These are phyloP conservation scores for Tamandua tetradactyla DNA, from an alignment of 2,797 vertebrate species.

Conservation along the genomic window DNA sequence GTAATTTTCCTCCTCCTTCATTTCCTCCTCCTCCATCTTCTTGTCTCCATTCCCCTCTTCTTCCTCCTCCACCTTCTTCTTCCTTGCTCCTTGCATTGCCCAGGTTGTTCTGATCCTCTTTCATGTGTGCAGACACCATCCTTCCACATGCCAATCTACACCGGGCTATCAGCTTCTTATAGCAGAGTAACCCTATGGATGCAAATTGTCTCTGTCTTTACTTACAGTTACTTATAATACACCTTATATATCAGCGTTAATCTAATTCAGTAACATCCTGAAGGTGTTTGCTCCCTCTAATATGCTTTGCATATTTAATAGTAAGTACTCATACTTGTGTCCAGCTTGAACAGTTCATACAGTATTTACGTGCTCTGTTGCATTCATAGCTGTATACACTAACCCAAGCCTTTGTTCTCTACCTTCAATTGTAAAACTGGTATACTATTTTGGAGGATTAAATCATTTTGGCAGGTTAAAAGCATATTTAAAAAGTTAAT, in stretches of 20 bases:
- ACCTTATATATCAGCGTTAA: neutral
- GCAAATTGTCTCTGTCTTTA: neutral
- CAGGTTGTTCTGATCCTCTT: neutral
- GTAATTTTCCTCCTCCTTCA: fast-evolving
- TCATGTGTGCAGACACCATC: neutral
- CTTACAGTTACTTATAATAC: neutral
- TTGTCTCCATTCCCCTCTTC: neutral
- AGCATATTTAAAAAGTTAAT: conserved; percentile 54
- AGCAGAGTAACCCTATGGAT: neutral
- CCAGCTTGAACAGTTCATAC: neutral
- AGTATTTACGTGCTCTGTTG: conserved; percentile 8
- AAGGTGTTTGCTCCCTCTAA: conserved; percentile 7
- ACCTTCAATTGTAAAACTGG: neutral
- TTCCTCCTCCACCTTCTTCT: neutral
- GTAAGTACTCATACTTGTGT: neutral
- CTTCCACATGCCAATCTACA: neutral
- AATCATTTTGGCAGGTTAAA: conserved; percentile 29
- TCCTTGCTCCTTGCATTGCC: neutral
- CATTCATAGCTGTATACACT: neutral
- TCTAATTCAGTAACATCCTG: neutral
- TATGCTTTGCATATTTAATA: neutral
- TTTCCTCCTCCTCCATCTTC: fast-evolving
- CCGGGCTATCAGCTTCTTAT: neutral
- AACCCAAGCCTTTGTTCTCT: neutral
- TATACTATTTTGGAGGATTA: conserved; percentile 42